Conservation (phyloP, 2,888 invertebrate genomes). For the Hyles lineata region DNA sequence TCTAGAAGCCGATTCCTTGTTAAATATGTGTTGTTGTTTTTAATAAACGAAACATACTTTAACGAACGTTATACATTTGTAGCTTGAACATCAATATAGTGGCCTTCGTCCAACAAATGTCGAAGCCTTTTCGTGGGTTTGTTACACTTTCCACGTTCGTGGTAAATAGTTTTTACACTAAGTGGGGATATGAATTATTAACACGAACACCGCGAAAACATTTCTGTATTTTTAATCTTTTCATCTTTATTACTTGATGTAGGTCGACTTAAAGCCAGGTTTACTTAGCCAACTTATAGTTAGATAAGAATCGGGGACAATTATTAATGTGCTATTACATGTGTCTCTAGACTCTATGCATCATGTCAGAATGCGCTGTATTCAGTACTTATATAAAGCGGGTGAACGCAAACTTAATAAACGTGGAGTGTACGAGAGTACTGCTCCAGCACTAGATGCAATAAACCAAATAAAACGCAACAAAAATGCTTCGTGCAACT, state of each 20-base stretch:
- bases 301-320: neutral
- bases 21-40: neutral
- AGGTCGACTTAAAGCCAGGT: constrained; percentile 14
- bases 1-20: neutral
- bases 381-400: too few species aligned
- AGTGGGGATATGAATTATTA: constrained; percentile 9
- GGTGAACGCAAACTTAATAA: too few species aligned
- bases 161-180: constrained; percentile 12
- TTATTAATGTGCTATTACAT: neutral
- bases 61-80: neutral
- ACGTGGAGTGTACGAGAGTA: too few species aligned
- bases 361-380: neutral
- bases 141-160: neutral
- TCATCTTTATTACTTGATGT: constrained; percentile 22
- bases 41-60: neutral
- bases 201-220: constrained; percentile 7
- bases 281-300: neutral
- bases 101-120: neutral
- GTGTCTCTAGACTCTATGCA: neutral
- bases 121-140: neutral
- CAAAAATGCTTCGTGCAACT: too few species aligned
- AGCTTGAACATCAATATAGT: neutral
- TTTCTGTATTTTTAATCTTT: constrained; percentile 24
- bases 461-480: too few species aligned
- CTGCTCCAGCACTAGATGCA: too few species aligned